Evolutionary conservation across 1,140 invertebrate species (phyloP), one percentile per base, ranked within the genome.

Genomic region (Leptopilina boulardi): DNA sequence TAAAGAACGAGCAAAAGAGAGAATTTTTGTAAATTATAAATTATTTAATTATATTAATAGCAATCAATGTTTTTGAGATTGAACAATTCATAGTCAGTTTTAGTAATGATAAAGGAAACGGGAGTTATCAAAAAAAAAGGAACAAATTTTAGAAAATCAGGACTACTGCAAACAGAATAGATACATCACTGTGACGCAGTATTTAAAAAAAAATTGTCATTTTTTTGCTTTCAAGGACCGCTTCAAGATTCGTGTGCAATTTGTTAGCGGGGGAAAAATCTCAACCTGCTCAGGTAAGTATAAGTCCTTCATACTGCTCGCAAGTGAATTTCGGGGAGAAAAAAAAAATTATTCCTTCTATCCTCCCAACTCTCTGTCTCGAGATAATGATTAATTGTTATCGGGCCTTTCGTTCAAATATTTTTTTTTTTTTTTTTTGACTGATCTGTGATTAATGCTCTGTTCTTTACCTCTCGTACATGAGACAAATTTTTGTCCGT

Each of bases 1-100:
- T 66, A 66, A 30, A 38, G 34, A 66, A 30, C 51, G 72, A 70
- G 42, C 26, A 13, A n/a, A n/a, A 42, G 5, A 47, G 66, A 70
- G n/a, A 42, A 15, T 75, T 77, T n/a, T 80, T 89, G 82, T 89
- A 86, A 87, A 88, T 88, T 86, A 87, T 88, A 85, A 87, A 88
- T 89, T 86, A 86, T 88, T 87, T 87, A 83, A 87, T 87, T 89
- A 84, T 86, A 87, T 82, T 76, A n/a, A 80, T 80, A 84, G 76
- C 79, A 78, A 87, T 83, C 70, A 78, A 82, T 78, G 80, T 78
- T 76, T 38, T 77, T 77, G 56, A 76, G 75, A 74, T 84, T 83
- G 84, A 38, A 83, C 84, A 79, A n/a, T 66, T 30, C 30, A 10
- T 85, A 80, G 82, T 81, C 84, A 83, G 75, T 83, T 82, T 83